Conservation (phyloP, 1,140 invertebrate genomes). For the Sitobion miscanthi region DNA sequence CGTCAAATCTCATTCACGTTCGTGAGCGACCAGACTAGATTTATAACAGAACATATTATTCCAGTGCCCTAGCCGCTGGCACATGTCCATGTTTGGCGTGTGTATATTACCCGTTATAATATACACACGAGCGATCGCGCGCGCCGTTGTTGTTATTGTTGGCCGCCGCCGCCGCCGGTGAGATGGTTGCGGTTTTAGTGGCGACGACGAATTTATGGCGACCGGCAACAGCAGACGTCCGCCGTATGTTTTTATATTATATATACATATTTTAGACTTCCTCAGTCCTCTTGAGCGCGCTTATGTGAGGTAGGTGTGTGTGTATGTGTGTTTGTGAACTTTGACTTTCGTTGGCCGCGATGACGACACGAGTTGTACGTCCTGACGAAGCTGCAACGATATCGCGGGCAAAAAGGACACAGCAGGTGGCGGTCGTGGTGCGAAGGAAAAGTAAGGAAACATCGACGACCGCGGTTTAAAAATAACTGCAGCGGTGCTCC, state of each 20-base stretch:
- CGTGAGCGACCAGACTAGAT: constrained; percentile 7
- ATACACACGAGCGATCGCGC: not conserved
- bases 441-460: not conserved
- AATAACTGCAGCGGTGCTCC: not conserved
- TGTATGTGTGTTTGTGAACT: not conserved
- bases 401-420: not conserved
- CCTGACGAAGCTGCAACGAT: not conserved
- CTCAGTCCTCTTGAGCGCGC: not conserved
- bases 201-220: constrained; percentile 9
- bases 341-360: not conserved
- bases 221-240: not conserved
- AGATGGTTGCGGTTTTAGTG: constrained; percentile 21
- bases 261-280: not conserved
- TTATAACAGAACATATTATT: constrained; percentile 38
- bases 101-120: constrained; percentile 20
- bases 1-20: constrained; percentile 32
- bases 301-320: too few species aligned
- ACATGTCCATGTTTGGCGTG: constrained; percentile 35
- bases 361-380: not conserved
- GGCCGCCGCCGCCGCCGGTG: not conserved
- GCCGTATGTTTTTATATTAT: not conserved
- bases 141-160: not conserved
- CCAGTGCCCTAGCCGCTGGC: constrained; percentile 5
- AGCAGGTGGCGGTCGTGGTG: too few species aligned
- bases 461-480: not conserved